phyloP scores from a whole-genome alignment of 2,113 vertebrate genomes.

The Phasianus colchicus region DNA sequence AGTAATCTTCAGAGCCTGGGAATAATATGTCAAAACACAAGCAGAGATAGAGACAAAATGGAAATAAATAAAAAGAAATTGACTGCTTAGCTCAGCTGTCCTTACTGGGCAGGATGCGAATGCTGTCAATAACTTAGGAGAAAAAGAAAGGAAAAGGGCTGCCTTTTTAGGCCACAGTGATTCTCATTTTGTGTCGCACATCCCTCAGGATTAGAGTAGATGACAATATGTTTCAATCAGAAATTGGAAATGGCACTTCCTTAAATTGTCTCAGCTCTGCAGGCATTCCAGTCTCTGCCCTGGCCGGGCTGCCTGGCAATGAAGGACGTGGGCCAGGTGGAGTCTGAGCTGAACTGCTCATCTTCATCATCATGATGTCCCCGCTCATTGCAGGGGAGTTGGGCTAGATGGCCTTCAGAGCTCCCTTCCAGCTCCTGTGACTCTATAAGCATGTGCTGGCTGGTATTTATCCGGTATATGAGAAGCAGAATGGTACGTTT shows the following conservation, averaged over 20 bases:
- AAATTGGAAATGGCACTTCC: background rate
- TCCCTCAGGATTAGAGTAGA: background rate
- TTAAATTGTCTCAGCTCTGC: background rate
- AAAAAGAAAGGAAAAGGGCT: background rate
- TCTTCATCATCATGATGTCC: too few species aligned
- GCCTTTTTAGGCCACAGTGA: background rate
- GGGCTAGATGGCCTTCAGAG: too few species aligned
- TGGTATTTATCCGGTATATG: too few species aligned
- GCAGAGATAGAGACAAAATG: background rate
- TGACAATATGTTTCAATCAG: background rate
- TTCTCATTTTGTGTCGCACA: background rate
- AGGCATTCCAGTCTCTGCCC: fast-evolving
- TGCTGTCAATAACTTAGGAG: background rate
- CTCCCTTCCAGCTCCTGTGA: too few species aligned
- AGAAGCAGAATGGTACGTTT: background rate
- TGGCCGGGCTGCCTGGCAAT: background rate
- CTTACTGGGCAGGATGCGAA: background rate
- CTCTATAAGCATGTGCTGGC: too few species aligned
- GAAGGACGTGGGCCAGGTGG: background rate
- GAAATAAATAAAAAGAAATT: background rate
- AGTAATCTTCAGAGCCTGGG: background rate
- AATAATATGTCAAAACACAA: background rate
- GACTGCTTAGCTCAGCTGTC: background rate
- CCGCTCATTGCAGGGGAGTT: too few species aligned
- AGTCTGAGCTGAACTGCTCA: too few species aligned